These are phyloP conservation scores for Cheilosia pagana DNA, from an alignment of 2,888 invertebrate species.

Conservation along the genomic window DNA sequence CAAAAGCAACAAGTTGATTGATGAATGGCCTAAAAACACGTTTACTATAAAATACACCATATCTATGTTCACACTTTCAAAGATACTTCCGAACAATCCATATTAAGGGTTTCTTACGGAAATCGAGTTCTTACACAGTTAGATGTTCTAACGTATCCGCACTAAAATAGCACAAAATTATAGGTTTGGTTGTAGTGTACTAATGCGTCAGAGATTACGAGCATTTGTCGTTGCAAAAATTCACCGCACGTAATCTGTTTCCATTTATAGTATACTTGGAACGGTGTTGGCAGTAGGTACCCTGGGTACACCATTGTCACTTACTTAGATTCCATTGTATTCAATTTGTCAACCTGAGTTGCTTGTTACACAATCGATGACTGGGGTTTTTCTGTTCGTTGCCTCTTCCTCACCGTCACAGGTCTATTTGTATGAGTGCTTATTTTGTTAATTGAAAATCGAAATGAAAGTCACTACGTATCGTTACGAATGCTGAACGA, in stretches of 20 bases:
- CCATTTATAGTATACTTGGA: slow-evolving; percentile 53
- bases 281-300: slow-evolving; percentile 24
- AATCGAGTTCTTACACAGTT: slow-evolving; percentile 42
- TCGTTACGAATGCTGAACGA: slow-evolving; percentile 7
- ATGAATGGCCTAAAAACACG: slow-evolving; percentile 22
- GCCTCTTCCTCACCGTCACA: slow-evolving; percentile 1
- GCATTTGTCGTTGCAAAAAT: slow-evolving; percentile 31
- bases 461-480: slow-evolving; percentile 26
- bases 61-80: slow-evolving; percentile 4
- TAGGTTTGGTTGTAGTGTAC: slow-evolving; percentile 23
- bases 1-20: slow-evolving; percentile 25
- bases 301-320: slow-evolving; percentile 26
- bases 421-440: slow-evolving; percentile 10
- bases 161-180: slow-evolving; percentile 25
- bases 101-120: slow-evolving; percentile 14
- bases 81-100: slow-evolving; percentile 30
- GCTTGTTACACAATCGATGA: slow-evolving; percentile 47
- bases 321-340: slow-evolving; percentile 46
- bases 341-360: slow-evolving; percentile 7
- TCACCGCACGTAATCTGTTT: slow-evolving; percentile 56
- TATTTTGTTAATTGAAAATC: slow-evolving; percentile 13
- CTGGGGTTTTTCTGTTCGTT: slow-evolving; percentile 1
- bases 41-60: background rate
- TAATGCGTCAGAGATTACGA: slow-evolving; percentile 43
- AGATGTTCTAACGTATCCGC: slow-evolving; percentile 40